Evolutionary conservation across 2,113 vertebrate genomes (phyloP).

Genomic region (Lipotes vexillifer): DNA sequence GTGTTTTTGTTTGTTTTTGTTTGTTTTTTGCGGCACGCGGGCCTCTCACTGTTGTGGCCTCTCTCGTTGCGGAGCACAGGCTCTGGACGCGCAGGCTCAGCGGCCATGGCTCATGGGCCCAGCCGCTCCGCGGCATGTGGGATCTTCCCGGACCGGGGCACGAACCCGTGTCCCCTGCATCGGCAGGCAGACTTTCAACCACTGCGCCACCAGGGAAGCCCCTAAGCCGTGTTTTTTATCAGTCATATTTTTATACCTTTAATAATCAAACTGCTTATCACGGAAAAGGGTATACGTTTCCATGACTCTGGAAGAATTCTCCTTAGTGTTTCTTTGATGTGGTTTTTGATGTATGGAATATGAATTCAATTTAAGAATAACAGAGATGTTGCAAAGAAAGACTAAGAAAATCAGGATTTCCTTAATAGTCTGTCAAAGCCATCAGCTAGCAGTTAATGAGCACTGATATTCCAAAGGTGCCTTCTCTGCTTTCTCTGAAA

Average conservation of each 20-base stretch:
- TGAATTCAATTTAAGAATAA: conserved; percentile 31
- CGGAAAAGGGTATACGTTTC: neutral
- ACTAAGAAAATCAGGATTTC: conserved; percentile 13
- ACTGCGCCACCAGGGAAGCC: no score
- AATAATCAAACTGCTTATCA: conserved; percentile 42
- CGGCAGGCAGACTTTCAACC: no score
- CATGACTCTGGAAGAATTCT: conserved; percentile 22
- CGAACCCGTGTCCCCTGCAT: no score
- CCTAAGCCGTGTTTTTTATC: conserved; percentile 28
- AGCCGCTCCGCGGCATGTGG: no score
- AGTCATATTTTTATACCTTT: conserved; percentile 41
- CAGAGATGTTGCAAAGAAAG: conserved; percentile 1
- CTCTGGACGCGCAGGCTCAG: no score
- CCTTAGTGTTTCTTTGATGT: conserved; percentile 28
- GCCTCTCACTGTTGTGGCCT: no score
- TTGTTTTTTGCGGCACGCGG: no score
- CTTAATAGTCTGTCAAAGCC: neutral
- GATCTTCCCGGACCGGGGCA: no score
- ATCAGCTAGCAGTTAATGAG: neutral
- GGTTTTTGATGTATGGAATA: conserved; percentile 11
- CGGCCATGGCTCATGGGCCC: no score
- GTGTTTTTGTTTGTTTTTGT: no score
- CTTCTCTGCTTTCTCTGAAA: neutral
- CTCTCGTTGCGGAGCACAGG: no score
- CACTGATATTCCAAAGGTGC: neutral